These are phyloP conservation scores for Muscidifurax raptorellus DNA, from an alignment of 1,140 invertebrate species.

Conservation along the genomic window DNA sequence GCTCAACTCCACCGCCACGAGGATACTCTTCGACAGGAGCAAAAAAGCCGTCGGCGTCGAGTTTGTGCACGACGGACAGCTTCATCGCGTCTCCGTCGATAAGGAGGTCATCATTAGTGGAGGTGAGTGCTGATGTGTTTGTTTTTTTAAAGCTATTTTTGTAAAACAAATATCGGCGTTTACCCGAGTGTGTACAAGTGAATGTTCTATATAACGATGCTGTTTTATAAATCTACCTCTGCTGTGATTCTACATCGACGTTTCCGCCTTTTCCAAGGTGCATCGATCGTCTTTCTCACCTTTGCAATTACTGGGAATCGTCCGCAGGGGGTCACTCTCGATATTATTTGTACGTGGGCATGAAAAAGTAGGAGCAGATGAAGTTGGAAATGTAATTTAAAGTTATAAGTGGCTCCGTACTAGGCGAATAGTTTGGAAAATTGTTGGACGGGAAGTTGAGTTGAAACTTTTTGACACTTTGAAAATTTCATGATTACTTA, in stretches of 20 bases:
- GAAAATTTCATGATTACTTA: neutral
- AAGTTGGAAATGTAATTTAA: constrained; percentile 49
- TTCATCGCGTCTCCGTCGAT: constrained; percentile 66
- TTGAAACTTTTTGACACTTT: neutral
- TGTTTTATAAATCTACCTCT: too few relatives aligned
- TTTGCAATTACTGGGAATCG: neutral
- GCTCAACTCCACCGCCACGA: constrained; percentile 85
- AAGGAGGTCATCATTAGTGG: constrained; percentile 82
- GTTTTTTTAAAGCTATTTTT: too few relatives aligned
- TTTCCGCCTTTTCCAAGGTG: too few relatives aligned
- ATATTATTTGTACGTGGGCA: neutral
- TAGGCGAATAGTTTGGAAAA: constrained; percentile 19
- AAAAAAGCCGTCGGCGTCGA: constrained; percentile 84
- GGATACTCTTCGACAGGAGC: constrained; percentile 82
- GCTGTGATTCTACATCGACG: too few relatives aligned
- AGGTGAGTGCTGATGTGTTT: constrained; percentile 67
- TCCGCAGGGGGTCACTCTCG: neutral
- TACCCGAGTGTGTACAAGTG: too few relatives aligned
- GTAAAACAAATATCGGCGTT: too few relatives aligned
- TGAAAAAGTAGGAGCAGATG: neutral
- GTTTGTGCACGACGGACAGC: constrained; percentile 77
- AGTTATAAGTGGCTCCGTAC: constrained; percentile 22
- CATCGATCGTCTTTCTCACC: too few relatives aligned
- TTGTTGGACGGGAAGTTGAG: neutral
- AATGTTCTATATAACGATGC: too few relatives aligned